phyloP scores from a whole-genome alignment of 2,113 vertebrate genomes.

The Crotophaga sulcirostris region DNA sequence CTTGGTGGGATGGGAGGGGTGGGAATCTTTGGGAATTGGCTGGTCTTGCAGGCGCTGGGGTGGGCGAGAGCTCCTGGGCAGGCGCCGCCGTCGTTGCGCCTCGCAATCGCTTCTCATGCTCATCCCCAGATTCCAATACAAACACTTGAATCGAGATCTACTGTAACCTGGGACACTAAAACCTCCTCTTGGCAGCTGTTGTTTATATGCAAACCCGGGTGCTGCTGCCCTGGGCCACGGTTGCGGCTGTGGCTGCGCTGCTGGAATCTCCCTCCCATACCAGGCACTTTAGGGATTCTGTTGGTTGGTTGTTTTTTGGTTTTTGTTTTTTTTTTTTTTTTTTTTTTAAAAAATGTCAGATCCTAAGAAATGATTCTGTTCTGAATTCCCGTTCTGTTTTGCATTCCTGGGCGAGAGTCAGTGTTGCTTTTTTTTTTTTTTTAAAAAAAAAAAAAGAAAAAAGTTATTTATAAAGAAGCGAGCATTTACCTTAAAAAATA shows the following conservation, averaged over 20 bases:
- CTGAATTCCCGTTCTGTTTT: background rate
- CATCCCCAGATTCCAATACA: conserved; percentile 58
- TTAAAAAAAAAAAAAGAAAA: background rate
- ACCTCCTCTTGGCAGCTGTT: conserved; percentile 54
- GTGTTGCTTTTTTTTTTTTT: conserved; percentile 23
- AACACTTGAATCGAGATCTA: conserved; percentile 79
- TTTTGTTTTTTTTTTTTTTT: background rate
- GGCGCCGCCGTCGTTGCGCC: conserved; percentile 7
- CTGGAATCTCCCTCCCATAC: conserved; percentile 62
- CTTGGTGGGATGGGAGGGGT: conserved; percentile 11
- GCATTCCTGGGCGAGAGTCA: conserved; percentile 6
- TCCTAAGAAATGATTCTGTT: background rate
- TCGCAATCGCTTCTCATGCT: background rate
- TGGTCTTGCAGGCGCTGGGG: background rate
- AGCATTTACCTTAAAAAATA: conserved; percentile 10
- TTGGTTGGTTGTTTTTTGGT: conserved; percentile 48
- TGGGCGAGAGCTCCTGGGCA: background rate
- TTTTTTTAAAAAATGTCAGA: background rate
- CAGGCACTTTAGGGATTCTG: conserved; percentile 81
- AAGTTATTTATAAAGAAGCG: conserved; percentile 20
- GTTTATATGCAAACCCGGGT: conserved; percentile 72
- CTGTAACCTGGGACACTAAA: conserved; percentile 72
- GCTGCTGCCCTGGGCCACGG: conserved; percentile 76
- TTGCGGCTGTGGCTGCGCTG: background rate
- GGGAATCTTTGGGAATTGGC: conserved; percentile 51